Conservation (phyloP, 1,140 invertebrate genomes). For the Drosophila lacteicornis region DNA sequence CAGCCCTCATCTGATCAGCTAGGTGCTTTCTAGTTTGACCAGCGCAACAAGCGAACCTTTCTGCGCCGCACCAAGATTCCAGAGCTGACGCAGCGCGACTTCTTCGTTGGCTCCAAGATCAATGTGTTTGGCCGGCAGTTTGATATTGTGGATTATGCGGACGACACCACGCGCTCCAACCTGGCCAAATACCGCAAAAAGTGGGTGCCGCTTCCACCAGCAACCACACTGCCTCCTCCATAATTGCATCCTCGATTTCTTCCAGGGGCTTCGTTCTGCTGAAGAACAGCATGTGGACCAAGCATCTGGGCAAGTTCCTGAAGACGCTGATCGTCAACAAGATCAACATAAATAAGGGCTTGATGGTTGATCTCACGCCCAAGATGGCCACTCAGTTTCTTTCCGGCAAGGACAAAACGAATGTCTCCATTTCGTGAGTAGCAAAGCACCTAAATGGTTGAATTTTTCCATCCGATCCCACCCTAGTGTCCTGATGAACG, state of each 20-base stretch:
- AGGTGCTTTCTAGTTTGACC: conserved; percentile 88
- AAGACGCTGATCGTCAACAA: conserved; percentile 88
- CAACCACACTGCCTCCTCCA: background rate
- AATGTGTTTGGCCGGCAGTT: conserved; percentile 92
- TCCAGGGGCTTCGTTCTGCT: conserved; percentile 91
- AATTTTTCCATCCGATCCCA: background rate
- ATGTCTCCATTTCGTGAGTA: conserved; percentile 88
- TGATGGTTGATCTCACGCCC: conserved; percentile 88
- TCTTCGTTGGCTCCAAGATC: conserved; percentile 91
- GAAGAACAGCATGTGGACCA: conserved; percentile 89
- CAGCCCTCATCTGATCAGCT: conserved; percentile 19
- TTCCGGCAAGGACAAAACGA: conserved; percentile 86
- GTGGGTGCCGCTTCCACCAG: conserved; percentile 83
- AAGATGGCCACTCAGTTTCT: conserved; percentile 86
- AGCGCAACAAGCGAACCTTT: conserved; percentile 90
- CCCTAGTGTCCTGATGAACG: conserved; percentile 86
- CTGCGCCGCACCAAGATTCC: conserved; percentile 90
- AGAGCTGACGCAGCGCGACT: conserved; percentile 88
- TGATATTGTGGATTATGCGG: conserved; percentile 91
- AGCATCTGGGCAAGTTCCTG: conserved; percentile 90
- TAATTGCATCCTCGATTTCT: background rate
- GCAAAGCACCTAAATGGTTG: background rate
- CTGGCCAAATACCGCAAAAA: conserved; percentile 87
- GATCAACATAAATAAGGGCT: conserved; percentile 90
- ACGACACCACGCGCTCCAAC: conserved; percentile 88